Conservation (phyloP, 2,797 vertebrate genomes). For the Lepilemur ruficaudatus region DNA sequence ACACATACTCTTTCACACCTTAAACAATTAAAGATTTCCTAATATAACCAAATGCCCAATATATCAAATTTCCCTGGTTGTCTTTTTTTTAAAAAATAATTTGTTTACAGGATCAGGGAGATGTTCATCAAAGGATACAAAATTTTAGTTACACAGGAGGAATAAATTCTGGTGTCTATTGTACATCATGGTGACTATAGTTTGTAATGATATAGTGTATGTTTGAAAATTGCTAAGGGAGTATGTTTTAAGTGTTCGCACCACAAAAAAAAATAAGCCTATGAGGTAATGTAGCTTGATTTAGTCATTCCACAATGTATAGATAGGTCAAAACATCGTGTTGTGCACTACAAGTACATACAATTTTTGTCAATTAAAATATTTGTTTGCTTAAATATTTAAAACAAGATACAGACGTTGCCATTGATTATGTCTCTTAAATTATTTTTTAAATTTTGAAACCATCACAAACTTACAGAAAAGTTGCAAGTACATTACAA, state of each 20-base stretch:
- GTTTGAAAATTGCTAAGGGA: neutral
- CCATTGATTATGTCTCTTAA: neutral
- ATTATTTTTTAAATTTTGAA: neutral
- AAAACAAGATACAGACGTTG: neutral
- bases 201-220: neutral
- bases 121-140: neutral
- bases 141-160: neutral
- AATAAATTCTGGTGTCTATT: neutral
- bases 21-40: neutral
- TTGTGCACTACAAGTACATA: neutral
- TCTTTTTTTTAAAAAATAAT: neutral
- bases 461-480: neutral
- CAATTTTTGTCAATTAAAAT: neutral
- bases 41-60: neutral
- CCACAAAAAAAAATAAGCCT: neutral
- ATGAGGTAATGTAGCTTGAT: neutral
- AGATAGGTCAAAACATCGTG: neutral
- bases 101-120: neutral
- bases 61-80: neutral
- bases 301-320: neutral
- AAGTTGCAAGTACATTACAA: neutral
- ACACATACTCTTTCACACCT: neutral
- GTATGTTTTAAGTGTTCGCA: neutral
- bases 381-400: conserved; percentile 9
- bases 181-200: neutral